A percentile compares a stretch with the other conserved stretches of the same genome.
Evolutionary conservation across 2,113 vertebrate genomes (phyloP).

Genomic region (Nesospiza acunhae): DNA sequence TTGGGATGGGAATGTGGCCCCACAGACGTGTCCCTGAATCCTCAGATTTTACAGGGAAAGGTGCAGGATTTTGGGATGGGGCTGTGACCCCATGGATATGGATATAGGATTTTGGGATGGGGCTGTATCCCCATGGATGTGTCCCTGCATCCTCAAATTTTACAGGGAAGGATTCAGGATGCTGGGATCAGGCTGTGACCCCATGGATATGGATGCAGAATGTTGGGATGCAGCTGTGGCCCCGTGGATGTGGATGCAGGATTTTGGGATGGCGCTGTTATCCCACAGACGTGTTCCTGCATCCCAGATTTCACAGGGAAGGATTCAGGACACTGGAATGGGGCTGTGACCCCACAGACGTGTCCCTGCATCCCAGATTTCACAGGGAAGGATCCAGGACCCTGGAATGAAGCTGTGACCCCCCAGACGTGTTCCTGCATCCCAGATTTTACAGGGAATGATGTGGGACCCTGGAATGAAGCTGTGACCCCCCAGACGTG

Average conservation of each 20-base stretch:
- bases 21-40: not conserved
- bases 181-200: not conserved
- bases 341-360: not conserved
- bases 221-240: fast-evolving
- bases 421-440: too few species aligned
- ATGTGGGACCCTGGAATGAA: too few species aligned
- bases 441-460: too few species aligned
- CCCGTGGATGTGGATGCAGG: fast-evolving
- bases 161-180: not conserved
- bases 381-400: not conserved
- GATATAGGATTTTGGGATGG: fast-evolving
- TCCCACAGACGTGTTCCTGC: too few species aligned
- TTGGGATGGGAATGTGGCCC: too few species aligned
- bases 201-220: not conserved
- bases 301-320: not conserved
- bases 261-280: not conserved
- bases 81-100: fast-evolving
- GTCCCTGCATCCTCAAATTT: too few species aligned
- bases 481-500: too few species aligned
- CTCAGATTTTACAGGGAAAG: not conserved
- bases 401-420: too few species aligned
- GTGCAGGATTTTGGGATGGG: fast-evolving
- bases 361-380: not conserved
- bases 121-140: not conserved
- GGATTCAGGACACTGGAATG: fast-evolving